Evolutionary conservation across 2,888 invertebrate genomes (phyloP).

Genomic region (Diloba caeruleocephala): DNA sequence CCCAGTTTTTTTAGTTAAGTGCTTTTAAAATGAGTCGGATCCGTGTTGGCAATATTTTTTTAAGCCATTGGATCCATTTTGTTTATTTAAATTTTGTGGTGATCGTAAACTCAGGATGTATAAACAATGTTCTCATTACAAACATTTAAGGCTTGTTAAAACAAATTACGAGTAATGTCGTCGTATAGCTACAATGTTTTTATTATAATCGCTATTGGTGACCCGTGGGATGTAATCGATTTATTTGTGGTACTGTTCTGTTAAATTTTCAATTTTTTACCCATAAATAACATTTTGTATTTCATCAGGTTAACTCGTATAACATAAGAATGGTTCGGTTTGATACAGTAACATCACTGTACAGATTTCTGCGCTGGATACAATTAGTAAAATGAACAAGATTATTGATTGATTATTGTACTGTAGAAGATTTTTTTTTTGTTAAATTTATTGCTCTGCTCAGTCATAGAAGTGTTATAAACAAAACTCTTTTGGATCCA

Average conservation of each 20-base stretch:
- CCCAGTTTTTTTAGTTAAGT: conserved; percentile 52
- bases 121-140: conserved; percentile 52
- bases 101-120: conserved; percentile 74
- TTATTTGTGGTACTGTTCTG: conserved; percentile 76
- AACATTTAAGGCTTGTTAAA: conserved; percentile 70
- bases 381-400: too few species aligned
- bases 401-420: too few species aligned
- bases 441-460: too few species aligned
- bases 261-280: conserved; percentile 55
- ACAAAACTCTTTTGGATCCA: too few species aligned
- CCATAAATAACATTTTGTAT: conserved; percentile 46
- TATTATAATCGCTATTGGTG: conserved; percentile 67
- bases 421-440: too few species aligned
- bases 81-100: conserved; percentile 52
- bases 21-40: conserved; percentile 35
- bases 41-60: conserved; percentile 52
- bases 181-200: conserved; percentile 66
- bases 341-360: too few species aligned
- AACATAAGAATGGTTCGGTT: too few species aligned
- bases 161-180: conserved; percentile 67
- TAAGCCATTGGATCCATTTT: conserved; percentile 45
- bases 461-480: too few species aligned
- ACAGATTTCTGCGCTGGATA: too few species aligned
- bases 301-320: conserved; percentile 42
- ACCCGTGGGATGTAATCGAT: conserved; percentile 57